Percentiles rank a stretch among this genome's conserved stretches.
Conservation (phyloP, 2,113 vertebrate species). For the Apteryx owenii region DNA sequence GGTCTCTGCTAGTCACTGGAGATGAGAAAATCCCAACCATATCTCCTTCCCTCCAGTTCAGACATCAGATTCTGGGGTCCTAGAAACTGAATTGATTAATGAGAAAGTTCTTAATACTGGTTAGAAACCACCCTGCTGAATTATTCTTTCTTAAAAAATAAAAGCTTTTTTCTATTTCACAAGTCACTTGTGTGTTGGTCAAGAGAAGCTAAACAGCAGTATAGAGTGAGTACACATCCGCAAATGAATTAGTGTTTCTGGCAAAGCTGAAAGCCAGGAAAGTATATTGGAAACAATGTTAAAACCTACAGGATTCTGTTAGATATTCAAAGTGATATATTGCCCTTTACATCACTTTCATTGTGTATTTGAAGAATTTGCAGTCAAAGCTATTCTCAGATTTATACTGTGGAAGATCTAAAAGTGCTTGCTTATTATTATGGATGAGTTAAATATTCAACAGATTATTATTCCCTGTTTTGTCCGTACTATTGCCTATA, state of each 20-base stretch:
- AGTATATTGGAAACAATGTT: not conserved
- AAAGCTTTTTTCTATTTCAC: not conserved
- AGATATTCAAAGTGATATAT: not conserved
- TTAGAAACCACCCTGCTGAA: not conserved
- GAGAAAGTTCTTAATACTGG: not conserved
- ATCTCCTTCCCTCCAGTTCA: not conserved
- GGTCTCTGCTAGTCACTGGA: not conserved
- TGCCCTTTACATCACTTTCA: not conserved
- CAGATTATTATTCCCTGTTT: constrained; percentile 9
- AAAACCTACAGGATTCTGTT: not conserved
- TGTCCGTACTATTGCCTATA: constrained; percentile 29
- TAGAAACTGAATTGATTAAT: not conserved
- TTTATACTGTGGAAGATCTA: not conserved
- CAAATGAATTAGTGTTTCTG: not conserved
- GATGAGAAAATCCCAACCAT: not conserved
- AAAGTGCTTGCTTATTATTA: constrained; percentile 8
- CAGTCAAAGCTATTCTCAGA: constrained; percentile 28
- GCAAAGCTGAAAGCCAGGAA: not conserved
- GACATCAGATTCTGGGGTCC: not conserved
- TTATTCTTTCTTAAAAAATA: not conserved
- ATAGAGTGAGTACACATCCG: not conserved
- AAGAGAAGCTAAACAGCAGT: not conserved
- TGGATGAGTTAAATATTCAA: constrained; percentile 47
- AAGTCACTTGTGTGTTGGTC: not conserved
- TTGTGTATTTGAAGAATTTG: constrained; percentile 13